Base-by-base conservation (phyloP, 1,140 invertebrate species). In the Ips nitidus region DNA sequence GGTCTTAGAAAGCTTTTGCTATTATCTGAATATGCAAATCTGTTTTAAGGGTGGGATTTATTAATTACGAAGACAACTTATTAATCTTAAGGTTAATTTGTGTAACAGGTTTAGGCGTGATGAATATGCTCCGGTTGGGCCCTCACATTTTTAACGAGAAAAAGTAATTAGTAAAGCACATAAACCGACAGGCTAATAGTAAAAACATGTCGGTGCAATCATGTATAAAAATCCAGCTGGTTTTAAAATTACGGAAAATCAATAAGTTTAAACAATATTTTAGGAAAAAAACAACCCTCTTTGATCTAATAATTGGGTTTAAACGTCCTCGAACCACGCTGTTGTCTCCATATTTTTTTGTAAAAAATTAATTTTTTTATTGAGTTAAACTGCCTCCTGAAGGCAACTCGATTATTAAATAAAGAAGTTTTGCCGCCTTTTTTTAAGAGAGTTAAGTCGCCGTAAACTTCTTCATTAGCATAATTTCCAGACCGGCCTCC, bases 401-500 rank as follows among this genome's bases (percentile, higher is more conserved):
- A 58, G 57, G 60, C 58, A 50, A 58, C 69, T 55, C 45, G 55
- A 70, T 70, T 64, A 70, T 70, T 70, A 52, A 64, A 70, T 70
- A 58, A 70, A 70, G 61, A 64, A 70, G 69, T 70, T 70, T 65
- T 42, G 52, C 45, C 8, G 52, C 64, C 47, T 70, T 70, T 70
- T 70, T 70, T 22, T 22, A 22, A 53, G 53, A 55, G 53, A 70
- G 62, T 70, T 64, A 65, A 64, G 43, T 64, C 53, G 42, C 55
- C 60, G 69, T 59, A 70, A 70, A 70, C 61, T 70, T 70, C 61
- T 65, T 70, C 61, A 65, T 70, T 60, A 59, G 38, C 62, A 70
- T 64, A 65, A 70, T 64, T 70, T 70, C 41, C 38, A 45, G 53
- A 37, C 53, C 4, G 65, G 3, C 22, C 52, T 47, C 52, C 41